A percentile compares a stretch with the other conserved stretches of the same genome.
Conservation (phyloP, 1,140 invertebrate species). For the Samia ricini region DNA sequence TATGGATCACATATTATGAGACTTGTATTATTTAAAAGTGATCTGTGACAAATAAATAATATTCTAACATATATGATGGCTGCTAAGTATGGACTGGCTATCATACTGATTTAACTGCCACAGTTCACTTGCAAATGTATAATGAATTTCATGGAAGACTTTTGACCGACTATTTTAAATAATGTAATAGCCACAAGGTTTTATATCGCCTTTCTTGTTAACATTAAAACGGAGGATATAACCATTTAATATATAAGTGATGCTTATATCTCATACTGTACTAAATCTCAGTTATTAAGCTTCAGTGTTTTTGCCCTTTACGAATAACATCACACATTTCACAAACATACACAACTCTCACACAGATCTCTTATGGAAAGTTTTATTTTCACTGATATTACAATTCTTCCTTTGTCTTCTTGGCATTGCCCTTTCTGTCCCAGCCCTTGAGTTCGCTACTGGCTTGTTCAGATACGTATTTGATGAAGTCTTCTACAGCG, state of each 20-base stretch:
- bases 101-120: too few relatives aligned
- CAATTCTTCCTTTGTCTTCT: slow-evolving; percentile 83
- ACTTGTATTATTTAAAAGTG: neutral
- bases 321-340: neutral
- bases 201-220: too few relatives aligned
- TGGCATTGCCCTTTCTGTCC: slow-evolving; percentile 92
- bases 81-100: neutral
- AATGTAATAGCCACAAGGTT: too few relatives aligned
- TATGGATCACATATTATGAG: too few relatives aligned
- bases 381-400: slow-evolving; percentile 62
- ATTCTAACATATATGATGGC: neutral
- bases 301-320: slow-evolving; percentile 5
- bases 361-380: slow-evolving; percentile 70
- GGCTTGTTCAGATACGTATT: slow-evolving; percentile 96
- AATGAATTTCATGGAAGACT: too few relatives aligned
- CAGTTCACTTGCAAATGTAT: too few relatives aligned
- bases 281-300: neutral
- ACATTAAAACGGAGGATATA: too few relatives aligned
- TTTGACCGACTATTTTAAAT: too few relatives aligned
- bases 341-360: slow-evolving; percentile 44
- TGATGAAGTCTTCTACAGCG: slow-evolving; percentile 96
- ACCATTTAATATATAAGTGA: too few relatives aligned
- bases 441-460: slow-evolving; percentile 93
- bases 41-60: too few relatives aligned
- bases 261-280: neutral